These are phyloP conservation scores for Hystrix cristata DNA, from an alignment of 2,113 vertebrate species.

Conservation along the genomic window DNA sequence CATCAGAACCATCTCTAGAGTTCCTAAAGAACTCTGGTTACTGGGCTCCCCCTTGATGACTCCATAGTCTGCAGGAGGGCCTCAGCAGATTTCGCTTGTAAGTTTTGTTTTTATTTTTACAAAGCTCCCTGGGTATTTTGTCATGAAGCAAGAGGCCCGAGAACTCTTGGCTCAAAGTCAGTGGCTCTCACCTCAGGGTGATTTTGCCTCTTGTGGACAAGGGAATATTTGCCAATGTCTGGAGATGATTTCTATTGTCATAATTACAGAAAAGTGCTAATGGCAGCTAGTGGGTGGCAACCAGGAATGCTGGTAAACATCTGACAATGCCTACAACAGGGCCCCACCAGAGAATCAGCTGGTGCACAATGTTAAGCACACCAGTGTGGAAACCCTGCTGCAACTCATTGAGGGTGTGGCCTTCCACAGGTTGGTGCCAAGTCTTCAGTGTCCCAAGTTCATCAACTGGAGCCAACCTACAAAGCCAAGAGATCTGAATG, in stretches of 20 bases:
- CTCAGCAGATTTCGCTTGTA: neutral
- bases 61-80: fast-evolving
- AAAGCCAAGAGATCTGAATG: neutral
- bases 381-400: neutral
- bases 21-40: neutral
- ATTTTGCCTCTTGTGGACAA: neutral
- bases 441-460: neutral
- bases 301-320: neutral
- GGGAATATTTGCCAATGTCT: neutral
- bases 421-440: neutral
- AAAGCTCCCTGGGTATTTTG: neutral
- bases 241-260: neutral
- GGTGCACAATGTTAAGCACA: neutral
- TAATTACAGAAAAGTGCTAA: neutral
- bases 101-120: neutral
- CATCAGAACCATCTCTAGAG: neutral
- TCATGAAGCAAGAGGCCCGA: neutral
- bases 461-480: neutral
- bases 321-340: neutral
- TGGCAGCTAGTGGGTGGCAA: neutral
- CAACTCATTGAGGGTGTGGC: neutral
- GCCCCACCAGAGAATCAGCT: neutral
- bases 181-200: neutral
- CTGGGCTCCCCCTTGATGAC: neutral
- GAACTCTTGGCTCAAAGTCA: neutral